Conservation (phyloP, 2,113 vertebrate genomes). For the Equus quagga region DNA sequence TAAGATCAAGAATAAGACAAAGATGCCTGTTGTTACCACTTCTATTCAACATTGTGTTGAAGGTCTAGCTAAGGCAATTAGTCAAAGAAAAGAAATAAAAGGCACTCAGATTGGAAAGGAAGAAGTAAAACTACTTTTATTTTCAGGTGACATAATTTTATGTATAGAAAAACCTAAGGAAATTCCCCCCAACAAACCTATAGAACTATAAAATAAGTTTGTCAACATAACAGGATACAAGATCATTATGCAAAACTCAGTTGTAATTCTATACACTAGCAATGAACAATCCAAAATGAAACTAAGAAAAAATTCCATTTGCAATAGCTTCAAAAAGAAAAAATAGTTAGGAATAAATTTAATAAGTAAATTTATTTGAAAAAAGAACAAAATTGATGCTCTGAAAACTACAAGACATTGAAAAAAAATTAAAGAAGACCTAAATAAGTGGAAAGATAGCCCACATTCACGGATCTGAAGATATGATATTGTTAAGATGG, state of each 20-base stretch:
- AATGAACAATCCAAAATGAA: not conserved
- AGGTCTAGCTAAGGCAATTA: not conserved
- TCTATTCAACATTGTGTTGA: not conserved
- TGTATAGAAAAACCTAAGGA: not conserved
- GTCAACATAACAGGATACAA: no score
- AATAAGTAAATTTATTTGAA: not conserved
- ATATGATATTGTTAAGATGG: not conserved
- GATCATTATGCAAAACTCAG: not conserved
- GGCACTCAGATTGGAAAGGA: not conserved
- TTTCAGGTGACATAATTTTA: not conserved
- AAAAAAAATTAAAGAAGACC: not conserved
- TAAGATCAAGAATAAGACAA: not conserved
- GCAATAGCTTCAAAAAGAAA: not conserved
- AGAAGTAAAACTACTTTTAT: not conserved
- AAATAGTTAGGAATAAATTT: not conserved
- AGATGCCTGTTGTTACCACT: not conserved
- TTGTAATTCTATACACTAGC: not conserved
- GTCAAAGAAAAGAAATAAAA: not conserved
- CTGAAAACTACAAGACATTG: not conserved
- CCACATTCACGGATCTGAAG: not conserved
- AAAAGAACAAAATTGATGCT: not conserved
- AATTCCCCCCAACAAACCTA: not conserved
- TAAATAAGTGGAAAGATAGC: not conserved
- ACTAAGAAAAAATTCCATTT: not conserved
- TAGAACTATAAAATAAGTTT: not conserved